phyloP scores from a whole-genome alignment of 2,113 vertebrate species.

The Nyctereutes procyonoides region DNA sequence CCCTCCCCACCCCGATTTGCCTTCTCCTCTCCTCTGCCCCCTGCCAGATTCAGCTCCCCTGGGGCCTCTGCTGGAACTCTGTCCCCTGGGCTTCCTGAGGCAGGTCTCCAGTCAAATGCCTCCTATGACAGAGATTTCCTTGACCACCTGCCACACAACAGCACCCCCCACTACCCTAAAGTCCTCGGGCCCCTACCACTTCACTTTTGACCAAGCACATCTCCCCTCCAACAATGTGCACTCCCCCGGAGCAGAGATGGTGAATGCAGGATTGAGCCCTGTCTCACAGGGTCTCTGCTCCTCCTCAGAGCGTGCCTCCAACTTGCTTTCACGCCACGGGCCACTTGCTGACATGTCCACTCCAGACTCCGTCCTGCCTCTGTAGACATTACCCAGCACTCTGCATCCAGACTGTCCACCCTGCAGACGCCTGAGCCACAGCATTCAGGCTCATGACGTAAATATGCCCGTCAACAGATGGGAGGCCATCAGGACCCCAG shows the following conservation, averaged over 20 bases:
- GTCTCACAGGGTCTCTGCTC: background rate
- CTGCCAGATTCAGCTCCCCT: no score
- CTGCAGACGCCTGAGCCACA: background rate
- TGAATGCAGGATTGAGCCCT: fast-evolving
- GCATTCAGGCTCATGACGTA: background rate
- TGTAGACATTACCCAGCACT: background rate
- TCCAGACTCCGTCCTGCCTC: background rate
- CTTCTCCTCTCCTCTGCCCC: no score
- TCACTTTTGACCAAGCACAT: background rate
- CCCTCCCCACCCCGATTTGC: no score
- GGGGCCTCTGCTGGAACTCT: background rate
- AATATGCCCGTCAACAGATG: background rate
- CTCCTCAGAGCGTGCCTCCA: background rate
- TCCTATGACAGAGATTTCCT: background rate
- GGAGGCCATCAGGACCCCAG: no score
- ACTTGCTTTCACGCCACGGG: background rate
- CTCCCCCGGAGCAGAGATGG: background rate
- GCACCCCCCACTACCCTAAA: background rate
- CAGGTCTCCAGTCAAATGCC: background rate
- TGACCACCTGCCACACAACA: background rate
- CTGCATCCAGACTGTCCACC: background rate
- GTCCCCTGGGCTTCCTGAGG: background rate
- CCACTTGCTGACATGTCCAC: fast-evolving
- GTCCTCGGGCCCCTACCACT: fast-evolving
- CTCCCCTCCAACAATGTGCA: background rate